These are phyloP conservation scores for Murina feae DNA, from an alignment of 2,113 vertebrate genomes.

Conservation along the genomic window DNA sequence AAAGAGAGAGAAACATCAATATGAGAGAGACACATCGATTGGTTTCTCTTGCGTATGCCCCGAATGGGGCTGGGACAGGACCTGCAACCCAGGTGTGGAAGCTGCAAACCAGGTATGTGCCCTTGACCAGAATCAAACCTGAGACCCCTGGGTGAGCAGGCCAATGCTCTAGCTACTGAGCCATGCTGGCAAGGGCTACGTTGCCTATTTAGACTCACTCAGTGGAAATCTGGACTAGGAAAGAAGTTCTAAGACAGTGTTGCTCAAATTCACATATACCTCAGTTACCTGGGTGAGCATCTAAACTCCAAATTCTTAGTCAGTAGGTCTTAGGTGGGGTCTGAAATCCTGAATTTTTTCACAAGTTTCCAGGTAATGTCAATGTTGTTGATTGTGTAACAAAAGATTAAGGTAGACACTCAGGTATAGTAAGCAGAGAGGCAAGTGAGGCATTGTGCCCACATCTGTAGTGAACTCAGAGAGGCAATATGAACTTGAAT, in stretches of 20 bases:
- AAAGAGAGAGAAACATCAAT: no score
- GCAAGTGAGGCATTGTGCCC: neutral
- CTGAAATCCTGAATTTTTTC: neutral
- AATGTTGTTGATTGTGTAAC: neutral
- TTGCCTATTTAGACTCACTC: neutral
- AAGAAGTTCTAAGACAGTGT: neutral
- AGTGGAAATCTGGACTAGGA: neutral
- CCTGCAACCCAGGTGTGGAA: no score
- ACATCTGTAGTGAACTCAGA: neutral
- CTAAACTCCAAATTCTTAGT: neutral
- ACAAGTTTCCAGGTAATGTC: neutral
- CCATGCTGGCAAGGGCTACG: no score
- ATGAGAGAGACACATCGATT: no score
- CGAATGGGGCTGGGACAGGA: fast-evolving
- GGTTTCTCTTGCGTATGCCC: no score
- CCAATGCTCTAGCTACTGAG: no score
- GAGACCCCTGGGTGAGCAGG: no score
- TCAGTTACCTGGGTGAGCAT: neutral
- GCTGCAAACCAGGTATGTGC: no score
- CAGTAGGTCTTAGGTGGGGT: neutral
- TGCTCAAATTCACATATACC: neutral
- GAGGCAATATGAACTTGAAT: neutral
- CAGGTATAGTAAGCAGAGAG: neutral
- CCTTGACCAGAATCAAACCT: no score
- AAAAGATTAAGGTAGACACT: neutral